Percentiles rank a stretch among this genome's conserved stretches.
Conservation (phyloP, 37 sponge, comb jelly and placozoan genomes). For the Eunapius fragilis region DNA sequence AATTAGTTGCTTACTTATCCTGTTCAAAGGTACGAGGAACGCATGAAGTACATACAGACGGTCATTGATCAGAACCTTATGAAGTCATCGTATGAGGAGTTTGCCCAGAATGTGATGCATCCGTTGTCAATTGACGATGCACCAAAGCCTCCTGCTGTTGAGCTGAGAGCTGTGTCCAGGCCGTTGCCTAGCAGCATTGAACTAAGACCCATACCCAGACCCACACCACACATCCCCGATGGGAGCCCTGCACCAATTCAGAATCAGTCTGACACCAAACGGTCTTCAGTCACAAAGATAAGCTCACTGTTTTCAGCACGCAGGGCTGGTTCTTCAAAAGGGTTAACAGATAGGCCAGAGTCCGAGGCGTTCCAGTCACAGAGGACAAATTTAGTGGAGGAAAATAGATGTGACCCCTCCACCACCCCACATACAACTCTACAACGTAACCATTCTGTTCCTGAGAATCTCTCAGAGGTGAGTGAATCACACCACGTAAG, state of each 20-base stretch:
- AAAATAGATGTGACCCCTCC: not conserved
- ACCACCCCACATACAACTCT: not conserved
- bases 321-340: not conserved
- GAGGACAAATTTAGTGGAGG: not conserved
- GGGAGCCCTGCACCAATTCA: not conserved
- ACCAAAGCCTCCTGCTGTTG: not conserved
- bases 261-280: not conserved
- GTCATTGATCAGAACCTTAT: constrained; percentile 25
- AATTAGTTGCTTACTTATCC: not conserved
- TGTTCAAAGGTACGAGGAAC: constrained; percentile 61
- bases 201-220: not conserved
- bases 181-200: not conserved
- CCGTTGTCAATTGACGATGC: constrained; percentile 17
- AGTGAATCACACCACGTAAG: not conserved
- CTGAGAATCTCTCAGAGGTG: constrained; percentile 19
- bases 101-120: constrained; percentile 68
- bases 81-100: constrained; percentile 54
- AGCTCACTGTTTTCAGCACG: not conserved
- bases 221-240: not conserved
- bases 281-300: not conserved
- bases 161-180: not conserved
- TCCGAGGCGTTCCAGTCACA: not conserved
- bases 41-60: constrained; percentile 50
- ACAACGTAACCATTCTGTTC: constrained; percentile 23
- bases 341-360: not conserved